Base-by-base conservation (phyloP, 2,797 vertebrate genomes). In the Acanthopagrus latus region DNA sequence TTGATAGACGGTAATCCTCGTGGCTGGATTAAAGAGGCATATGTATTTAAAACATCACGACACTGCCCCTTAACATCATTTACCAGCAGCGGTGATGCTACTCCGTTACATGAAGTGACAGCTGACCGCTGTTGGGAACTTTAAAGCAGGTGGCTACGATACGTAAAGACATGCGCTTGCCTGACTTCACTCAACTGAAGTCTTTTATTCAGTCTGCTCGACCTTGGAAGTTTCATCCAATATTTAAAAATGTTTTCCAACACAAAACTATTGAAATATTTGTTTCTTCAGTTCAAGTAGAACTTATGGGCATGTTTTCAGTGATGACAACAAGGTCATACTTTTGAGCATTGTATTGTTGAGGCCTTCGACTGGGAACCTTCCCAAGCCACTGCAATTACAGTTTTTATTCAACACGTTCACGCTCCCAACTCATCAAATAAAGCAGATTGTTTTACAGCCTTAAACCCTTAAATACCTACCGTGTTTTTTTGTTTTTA, bases 21-120 rank as follows among this genome's bases (percentile, higher is more conserved):
- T 21, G 27, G 64, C 47, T 11, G 44, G 70, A 83, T 66, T 47
- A 78, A 83, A 72, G 23, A 72, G 29, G 55, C 60, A 63, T 69
- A 62, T 66, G 41, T 21, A 46, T 73, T 79, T 65, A 2, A 79
- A 64, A 65, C 0, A 11, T 16, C 56, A 57, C 44, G 29, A 54
- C 38, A 54, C 21, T 64, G 43, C 25, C 21, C 3, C n/a, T 64
- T 25, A 11, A 21, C 21, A 50, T 50, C 21, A 59, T 71, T 48
- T 55, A 55, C 43, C 52, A 52, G 41, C 17, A 23, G 25, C 0
- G 21, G 20, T 20, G 6, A 20, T n/a, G 11, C 18, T 33, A 4
- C 13, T 27, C 3, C 52, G 33, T 21, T 33, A 29, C 5, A 59
- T 33, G 17, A 16, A 23, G 9, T 2, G 7, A 3, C 25, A 60